Evolutionary conservation across 1,140 invertebrate genomes (phyloP).

Genomic region (Drosophila pachea): DNA sequence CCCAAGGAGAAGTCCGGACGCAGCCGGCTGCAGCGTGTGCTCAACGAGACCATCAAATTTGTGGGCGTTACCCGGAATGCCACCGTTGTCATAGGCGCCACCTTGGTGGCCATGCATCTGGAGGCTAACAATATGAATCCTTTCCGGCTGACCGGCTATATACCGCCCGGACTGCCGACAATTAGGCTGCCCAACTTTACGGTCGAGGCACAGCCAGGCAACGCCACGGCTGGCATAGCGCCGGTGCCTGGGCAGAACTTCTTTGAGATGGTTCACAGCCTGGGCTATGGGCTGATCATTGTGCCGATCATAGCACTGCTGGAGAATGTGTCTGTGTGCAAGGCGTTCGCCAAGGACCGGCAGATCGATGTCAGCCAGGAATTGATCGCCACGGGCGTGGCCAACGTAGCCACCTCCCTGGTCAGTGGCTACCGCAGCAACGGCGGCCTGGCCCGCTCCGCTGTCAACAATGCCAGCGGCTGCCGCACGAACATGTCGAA

Average conservation of each 20-base stretch:
- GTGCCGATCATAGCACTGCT: constrained; percentile 89
- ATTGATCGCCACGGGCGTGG: constrained; percentile 88
- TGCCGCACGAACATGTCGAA: constrained; percentile 93
- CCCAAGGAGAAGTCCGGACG: constrained; percentile 80
- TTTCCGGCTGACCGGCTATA: constrained; percentile 79
- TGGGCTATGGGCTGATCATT: constrained; percentile 88
- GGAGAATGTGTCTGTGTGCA: constrained; percentile 91
- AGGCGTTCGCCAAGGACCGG: constrained; percentile 87
- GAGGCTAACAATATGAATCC: constrained; percentile 52
- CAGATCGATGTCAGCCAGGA: constrained; percentile 91
- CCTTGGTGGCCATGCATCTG: constrained; percentile 82
- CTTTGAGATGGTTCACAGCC: constrained; percentile 85
- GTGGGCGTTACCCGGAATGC: constrained; percentile 87
- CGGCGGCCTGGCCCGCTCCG: constrained; percentile 89
- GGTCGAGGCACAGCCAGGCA: constrained; percentile 70
- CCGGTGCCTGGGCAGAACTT: constrained; percentile 79
- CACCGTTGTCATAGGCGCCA: constrained; percentile 86
- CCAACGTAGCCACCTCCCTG: constrained; percentile 93
- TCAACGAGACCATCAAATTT: constrained; percentile 83
- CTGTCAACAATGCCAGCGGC: constrained; percentile 94
- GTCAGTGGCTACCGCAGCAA: constrained; percentile 91
- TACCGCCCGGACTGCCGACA: constrained; percentile 85
- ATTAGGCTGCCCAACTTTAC: constrained; percentile 84
- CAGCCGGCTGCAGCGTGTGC: constrained; percentile 79
- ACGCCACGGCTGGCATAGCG: constrained; percentile 79